These are phyloP conservation scores for Icerya purchasi DNA, from an alignment of 2,888 invertebrate genomes.

Conservation along the genomic window DNA sequence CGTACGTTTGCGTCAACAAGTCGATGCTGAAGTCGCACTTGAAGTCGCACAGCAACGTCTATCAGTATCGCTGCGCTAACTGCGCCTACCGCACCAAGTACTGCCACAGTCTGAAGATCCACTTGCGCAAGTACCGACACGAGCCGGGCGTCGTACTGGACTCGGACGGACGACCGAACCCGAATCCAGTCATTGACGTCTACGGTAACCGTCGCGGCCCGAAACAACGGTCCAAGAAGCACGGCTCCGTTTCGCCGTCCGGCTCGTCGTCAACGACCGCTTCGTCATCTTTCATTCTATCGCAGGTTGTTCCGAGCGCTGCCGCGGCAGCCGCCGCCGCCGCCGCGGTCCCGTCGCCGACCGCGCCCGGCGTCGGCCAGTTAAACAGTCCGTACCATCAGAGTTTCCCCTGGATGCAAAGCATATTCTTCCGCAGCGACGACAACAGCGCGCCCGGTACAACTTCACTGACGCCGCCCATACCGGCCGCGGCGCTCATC, in stretches of 20 bases:
- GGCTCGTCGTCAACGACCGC: not conserved
- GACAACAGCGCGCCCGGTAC: not conserved
- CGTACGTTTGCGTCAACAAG: conserved; percentile 85
- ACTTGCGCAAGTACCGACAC: conserved; percentile 78
- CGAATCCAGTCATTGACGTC: conserved; percentile 68
- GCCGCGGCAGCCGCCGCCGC: conserved; percentile 10
- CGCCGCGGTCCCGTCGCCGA: conserved; percentile 18
- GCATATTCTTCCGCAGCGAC: conserved; percentile 1
- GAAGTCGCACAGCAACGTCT: conserved; percentile 81
- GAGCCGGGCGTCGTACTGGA: conserved; percentile 75
- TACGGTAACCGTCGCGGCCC: conserved; percentile 78
- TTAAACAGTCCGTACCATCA: conserved; percentile 21
- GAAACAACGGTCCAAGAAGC: conserved; percentile 33
- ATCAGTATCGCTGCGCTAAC: conserved; percentile 78
- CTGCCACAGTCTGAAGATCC: conserved; percentile 88
- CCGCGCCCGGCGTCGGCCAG: conserved; percentile 28
- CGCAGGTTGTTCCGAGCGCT: not conserved
- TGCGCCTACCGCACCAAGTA: conserved; percentile 96
- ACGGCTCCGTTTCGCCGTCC: conserved; percentile 9
- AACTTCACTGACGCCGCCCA: not conserved
- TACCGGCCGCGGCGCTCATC: not conserved
- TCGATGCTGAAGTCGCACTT: conserved; percentile 97
- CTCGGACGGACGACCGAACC: conserved; percentile 71
- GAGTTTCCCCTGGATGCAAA: conserved; percentile 1
- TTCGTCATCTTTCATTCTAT: not conserved